These are phyloP conservation scores for Phaethornis superciliosus DNA, from an alignment of 2,113 vertebrate genomes.

Conservation along the genomic window DNA sequence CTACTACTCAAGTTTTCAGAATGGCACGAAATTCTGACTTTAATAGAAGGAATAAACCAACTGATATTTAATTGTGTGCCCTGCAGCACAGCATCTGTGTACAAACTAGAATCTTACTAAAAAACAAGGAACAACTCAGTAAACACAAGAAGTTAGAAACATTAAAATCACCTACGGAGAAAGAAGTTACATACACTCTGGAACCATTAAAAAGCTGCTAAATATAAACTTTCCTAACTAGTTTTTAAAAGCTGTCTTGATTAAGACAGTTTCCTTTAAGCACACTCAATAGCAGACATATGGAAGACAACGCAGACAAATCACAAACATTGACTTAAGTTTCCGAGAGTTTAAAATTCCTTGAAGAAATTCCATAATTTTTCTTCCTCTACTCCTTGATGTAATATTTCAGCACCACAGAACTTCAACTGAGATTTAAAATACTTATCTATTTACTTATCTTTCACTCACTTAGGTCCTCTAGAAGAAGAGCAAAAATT, in stretches of 20 bases:
- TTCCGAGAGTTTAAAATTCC: neutral
- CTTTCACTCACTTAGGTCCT: neutral
- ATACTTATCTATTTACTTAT: neutral
- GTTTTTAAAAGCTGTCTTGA: neutral
- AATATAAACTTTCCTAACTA: neutral
- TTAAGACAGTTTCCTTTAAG: neutral
- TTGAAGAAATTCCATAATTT: neutral
- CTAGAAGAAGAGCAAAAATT: neutral
- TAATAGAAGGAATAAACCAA: constrained; percentile 37
- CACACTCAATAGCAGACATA: neutral
- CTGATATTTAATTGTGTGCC: neutral
- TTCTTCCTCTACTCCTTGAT: neutral
- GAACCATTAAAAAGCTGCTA: constrained; percentile 10
- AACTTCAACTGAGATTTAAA: neutral
- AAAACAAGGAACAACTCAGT: constrained; percentile 29
- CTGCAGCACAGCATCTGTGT: neutral
- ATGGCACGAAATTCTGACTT: neutral
- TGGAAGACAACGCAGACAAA: neutral
- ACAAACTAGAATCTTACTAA: constrained; percentile 35
- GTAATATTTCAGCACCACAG: neutral
- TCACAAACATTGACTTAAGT: neutral
- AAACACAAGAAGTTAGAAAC: constrained; percentile 31
- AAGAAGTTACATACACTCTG: constrained; percentile 4
- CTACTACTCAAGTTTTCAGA: neutral
- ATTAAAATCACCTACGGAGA: constrained; percentile 18